These are phyloP conservation scores for Hafferia zeledoni DNA, from an alignment of 2,797 vertebrate species.

Conservation along the genomic window DNA sequence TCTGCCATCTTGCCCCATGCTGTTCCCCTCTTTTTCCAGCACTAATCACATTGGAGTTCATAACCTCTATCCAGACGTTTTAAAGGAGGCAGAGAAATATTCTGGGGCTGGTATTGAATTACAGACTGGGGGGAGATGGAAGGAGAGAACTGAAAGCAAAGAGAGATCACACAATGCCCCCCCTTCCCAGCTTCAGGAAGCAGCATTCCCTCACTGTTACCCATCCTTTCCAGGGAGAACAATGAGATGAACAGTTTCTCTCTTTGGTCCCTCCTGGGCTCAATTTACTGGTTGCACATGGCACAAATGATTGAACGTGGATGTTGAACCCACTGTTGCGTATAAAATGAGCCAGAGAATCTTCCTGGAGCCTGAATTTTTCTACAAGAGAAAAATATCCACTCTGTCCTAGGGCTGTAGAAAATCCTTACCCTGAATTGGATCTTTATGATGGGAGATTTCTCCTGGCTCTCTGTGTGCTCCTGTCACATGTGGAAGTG, in stretches of 20 bases:
- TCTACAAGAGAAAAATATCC: neutral
- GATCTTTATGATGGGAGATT: neutral
- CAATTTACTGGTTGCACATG: neutral
- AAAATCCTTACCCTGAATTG: neutral
- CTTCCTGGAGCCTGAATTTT: neutral
- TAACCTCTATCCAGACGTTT: neutral
- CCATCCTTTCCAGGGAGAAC: neutral
- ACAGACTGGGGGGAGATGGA: neutral
- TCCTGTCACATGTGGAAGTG: neutral
- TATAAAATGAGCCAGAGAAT: neutral
- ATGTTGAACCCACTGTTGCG: neutral
- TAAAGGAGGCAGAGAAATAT: neutral
- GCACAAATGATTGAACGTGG: neutral
- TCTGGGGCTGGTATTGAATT: neutral
- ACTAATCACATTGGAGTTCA: neutral
- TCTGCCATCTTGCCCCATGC: neutral
- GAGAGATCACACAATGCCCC: neutral
- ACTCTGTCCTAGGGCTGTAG: neutral
- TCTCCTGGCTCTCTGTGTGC: neutral
- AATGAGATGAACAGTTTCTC: neutral
- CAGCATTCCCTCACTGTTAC: neutral
- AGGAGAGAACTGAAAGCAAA: neutral
- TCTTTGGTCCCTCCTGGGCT: neutral
- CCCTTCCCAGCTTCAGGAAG: neutral
- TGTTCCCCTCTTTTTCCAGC: neutral